Evolutionary conservation across 2,113 vertebrate genomes (phyloP).

Genomic region (Ranitomeya imitator): DNA sequence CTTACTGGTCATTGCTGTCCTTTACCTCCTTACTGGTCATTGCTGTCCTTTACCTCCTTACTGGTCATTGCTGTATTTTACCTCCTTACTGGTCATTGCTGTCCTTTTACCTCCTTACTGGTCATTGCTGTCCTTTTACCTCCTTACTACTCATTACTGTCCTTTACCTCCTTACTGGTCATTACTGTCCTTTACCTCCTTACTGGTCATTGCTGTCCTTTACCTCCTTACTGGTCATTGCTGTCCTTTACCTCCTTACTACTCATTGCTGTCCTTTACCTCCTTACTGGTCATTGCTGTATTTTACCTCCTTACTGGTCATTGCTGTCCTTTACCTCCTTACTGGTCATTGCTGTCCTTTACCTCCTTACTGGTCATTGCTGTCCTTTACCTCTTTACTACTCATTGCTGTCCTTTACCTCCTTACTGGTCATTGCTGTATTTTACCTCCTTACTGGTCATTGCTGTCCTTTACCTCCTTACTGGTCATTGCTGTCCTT

Average conservation of each 20-base stretch:
- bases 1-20: no score
- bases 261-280: neutral
- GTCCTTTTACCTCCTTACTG: no score
- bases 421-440: neutral
- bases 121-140: no score
- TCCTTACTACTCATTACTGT: no score
- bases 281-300: no score
- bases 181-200: neutral
- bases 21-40: no score
- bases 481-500: neutral
- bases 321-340: neutral
- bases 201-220: neutral
- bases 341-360: neutral
- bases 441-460: neutral
- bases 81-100: no score
- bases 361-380: neutral
- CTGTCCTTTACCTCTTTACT: neutral
- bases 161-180: no score
- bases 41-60: no score
- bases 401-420: neutral
- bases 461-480: neutral
- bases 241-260: neutral
- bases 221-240: neutral
- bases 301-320: neutral
- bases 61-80: no score